phyloP scores from a whole-genome alignment of 2,797 vertebrate species.

The Myotis myotis region DNA sequence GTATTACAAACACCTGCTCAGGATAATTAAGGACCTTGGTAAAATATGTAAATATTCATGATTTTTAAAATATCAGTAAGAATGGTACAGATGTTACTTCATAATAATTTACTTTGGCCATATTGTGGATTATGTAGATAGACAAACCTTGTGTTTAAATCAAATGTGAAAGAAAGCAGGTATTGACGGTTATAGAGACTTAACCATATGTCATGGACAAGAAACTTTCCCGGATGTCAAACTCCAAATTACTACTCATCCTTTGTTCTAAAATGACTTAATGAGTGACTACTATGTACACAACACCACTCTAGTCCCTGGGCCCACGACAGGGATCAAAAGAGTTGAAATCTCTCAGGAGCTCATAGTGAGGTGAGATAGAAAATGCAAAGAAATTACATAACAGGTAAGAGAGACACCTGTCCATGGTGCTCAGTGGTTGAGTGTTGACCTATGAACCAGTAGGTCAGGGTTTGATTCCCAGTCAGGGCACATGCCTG shows the following conservation, averaged over 20 bases:
- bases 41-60: conserved; percentile 24
- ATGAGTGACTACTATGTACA: not conserved
- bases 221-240: not conserved
- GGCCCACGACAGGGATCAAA: not conserved
- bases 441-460: too few relatives aligned
- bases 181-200: not conserved
- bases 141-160: conserved; percentile 4
- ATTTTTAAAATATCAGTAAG: not conserved
- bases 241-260: not conserved
- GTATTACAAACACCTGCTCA: not conserved
- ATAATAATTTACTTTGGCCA: conserved; percentile 27
- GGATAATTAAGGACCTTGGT: not conserved
- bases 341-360: not conserved
- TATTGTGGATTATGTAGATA: not conserved
- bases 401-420: too few relatives aligned
- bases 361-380: not conserved
- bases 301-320: not conserved
- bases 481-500: too few relatives aligned
- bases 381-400: not conserved
- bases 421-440: too few relatives aligned
- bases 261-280: not conserved
- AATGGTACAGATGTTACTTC: not conserved
- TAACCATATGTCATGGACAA: not conserved
- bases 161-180: not conserved
- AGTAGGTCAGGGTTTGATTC: too few relatives aligned